Conservation (phyloP, 2,888 invertebrate species). For the Cantharis flavilabris region DNA sequence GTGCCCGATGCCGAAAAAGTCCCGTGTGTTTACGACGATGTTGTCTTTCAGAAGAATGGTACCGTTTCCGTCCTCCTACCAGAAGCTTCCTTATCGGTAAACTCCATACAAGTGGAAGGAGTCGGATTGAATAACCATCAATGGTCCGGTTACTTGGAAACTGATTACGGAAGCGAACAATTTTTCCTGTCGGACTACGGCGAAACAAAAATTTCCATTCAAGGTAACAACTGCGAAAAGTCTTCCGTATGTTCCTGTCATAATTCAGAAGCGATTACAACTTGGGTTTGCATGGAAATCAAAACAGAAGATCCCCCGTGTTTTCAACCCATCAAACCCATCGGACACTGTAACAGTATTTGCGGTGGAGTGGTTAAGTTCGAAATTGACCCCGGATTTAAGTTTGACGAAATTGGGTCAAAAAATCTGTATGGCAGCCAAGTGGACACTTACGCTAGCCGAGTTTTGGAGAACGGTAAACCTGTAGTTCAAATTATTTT, state of each 20-base stretch:
- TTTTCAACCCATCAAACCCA: slow-evolving; percentile 26
- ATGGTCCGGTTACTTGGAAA: slow-evolving; percentile 15
- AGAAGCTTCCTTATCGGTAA: slow-evolving; percentile 6
- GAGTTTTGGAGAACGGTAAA: slow-evolving; percentile 27
- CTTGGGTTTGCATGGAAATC: slow-evolving; percentile 16
- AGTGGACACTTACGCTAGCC: slow-evolving; percentile 39
- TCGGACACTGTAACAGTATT: slow-evolving; percentile 36
- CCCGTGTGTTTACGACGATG: slow-evolving; percentile 58
- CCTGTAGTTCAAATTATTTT: slow-evolving; percentile 41
- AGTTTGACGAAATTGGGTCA: slow-evolving; percentile 27
- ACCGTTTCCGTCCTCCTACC: slow-evolving; percentile 14
- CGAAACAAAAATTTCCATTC: background rate
- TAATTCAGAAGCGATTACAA: background rate
- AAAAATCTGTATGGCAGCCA: slow-evolving; percentile 30
- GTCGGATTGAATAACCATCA: slow-evolving; percentile 1
- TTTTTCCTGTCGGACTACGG: background rate
- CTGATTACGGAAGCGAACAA: slow-evolving; percentile 19
- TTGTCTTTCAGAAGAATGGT: slow-evolving; percentile 49
- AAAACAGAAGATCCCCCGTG: slow-evolving; percentile 17
- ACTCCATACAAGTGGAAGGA: slow-evolving; percentile 10
- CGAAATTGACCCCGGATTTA: slow-evolving; percentile 27
- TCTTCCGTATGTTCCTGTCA: slow-evolving; percentile 15
- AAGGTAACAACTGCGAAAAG: background rate
- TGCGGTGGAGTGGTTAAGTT: slow-evolving; percentile 38
- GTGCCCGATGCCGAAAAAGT: slow-evolving; percentile 59